Evolutionary conservation across 2,888 invertebrate species (phyloP), one percentile per base, ranked within the genome.

Genomic region (Drosophila anomelani): DNA sequence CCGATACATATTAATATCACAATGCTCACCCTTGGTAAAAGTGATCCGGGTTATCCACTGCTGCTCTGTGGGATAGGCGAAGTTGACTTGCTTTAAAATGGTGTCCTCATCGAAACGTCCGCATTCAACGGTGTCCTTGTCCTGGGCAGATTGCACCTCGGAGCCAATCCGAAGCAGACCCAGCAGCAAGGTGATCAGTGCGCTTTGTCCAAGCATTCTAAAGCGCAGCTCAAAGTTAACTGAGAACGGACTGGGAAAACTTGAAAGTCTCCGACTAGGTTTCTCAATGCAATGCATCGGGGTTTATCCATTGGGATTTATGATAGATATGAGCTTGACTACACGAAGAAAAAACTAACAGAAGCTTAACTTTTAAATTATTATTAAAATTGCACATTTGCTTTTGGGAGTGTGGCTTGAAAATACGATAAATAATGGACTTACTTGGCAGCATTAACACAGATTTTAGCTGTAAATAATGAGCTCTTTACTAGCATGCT

Each of bases 11-110:
- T 10, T 2, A 1, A 2, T 32, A 15, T 15, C 15, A 15, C 34
- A 23, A 7, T 23, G 36, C 72, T 73, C 51, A 82, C 85, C 81
- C n/a, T 76, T 62, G 12, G 9, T 34, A 41, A 77, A 86, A 0
- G 61, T 68, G 3, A 85, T 79, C 7, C 77, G 79, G 1, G 66
- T 86, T 46, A 85, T 13, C 85, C 85, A 85, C 61, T 82, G 85
- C 17, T 85, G 82, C 47, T 85, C 85, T 2, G 76, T 81, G 43
- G 85, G 85, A 20, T 66, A 51, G 1, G 85, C 81, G 47, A 41
- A 81, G 0, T 1, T 1, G 0, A 4, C 12, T 23, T 68, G 75
- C 1, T 36, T 72, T 1, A 80, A n/a, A 10, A 86, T 3, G 13
- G 55, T 64, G 0, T 29, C 46, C 56, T 85, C 80, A 26, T 6